Evolutionary conservation across 2,888 invertebrate genomes (phyloP), one percentile per base, ranked within the genome.

Genomic region (Orthonychiurus folsomi): DNA sequence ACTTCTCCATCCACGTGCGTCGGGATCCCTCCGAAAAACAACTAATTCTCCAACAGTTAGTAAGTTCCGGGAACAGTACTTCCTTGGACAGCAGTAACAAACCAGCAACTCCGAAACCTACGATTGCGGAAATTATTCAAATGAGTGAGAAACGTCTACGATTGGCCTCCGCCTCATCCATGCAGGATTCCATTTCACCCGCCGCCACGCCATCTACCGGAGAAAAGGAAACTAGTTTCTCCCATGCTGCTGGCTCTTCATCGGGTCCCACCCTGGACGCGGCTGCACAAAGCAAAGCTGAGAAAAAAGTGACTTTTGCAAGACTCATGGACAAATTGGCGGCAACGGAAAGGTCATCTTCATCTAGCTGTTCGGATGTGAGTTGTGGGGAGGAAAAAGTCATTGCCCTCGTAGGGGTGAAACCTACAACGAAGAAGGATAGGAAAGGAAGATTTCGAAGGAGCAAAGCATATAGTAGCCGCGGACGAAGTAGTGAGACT

Each of bases 31-130:
- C 67, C 9, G 87, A 88, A 77, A 87, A 87, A 77, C 87, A 86
- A 74, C 86, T 86, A 78, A 87, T 88, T 63, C 80, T 88, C 15
- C 87, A 88, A 75, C 87, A 87, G 74, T 78, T 88, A n/a, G 83
- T 86, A 66, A 71, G 71, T 26, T 70, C 69, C 27, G 70, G 70
- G 47, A 69, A 66, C 63, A 68, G 66, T 62, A 60, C 61, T 52
- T 71, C 71, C 58, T 63, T 72, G 59, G 72, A 73, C 60, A 71
- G 72, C 24, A 71, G 70, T 61, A 84, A 85, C 62, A 87, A 87
- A 1, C 84, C 85, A 0, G 76, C 81, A 37, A 81, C 81, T 62
- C 84, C 84, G 73, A 83, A 84, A 62, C 81, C 84, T 5, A 86
- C 85, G 67, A 81, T 87, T 76, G 86, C 85, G 61, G 88, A 88